phyloP scores from a whole-genome alignment of 1,140 invertebrate species.

The Tribolium castaneum region DNA sequence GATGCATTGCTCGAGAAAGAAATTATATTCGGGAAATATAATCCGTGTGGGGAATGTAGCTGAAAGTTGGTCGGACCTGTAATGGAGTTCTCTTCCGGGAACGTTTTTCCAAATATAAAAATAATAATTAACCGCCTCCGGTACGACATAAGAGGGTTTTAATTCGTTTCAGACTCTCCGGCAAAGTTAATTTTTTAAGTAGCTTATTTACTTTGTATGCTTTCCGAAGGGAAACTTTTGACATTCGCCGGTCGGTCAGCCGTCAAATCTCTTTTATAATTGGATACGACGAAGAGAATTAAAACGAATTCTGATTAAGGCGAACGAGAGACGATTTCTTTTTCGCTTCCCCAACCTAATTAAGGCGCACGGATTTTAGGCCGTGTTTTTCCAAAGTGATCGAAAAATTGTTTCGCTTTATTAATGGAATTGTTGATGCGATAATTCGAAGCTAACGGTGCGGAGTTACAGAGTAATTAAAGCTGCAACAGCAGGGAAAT shows the following conservation, averaged over 20 bases:
- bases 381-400: neutral
- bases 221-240: neutral
- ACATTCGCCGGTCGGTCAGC: neutral
- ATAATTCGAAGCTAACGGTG: neutral
- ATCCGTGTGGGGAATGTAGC: constrained; percentile 21
- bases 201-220: neutral
- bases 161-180: neutral
- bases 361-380: no score
- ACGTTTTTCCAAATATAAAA: neutral
- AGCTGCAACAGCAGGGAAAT: neutral
- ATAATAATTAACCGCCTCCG: neutral
- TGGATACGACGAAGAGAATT: neutral
- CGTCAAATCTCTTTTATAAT: neutral
- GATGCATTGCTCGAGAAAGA: constrained; percentile 30
- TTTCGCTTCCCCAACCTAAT: no score
- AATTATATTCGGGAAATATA: constrained; percentile 33
- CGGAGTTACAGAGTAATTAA: neutral
- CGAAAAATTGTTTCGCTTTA: neutral
- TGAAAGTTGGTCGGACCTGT: neutral
- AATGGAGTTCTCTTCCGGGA: neutral
- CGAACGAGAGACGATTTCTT: neutral
- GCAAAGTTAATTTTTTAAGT: neutral
- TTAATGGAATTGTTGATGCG: neutral
- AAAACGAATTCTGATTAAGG: neutral
- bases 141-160: neutral